Conservation (phyloP, 1,140 invertebrate genomes). For the Ostrea denselamellosa region DNA sequence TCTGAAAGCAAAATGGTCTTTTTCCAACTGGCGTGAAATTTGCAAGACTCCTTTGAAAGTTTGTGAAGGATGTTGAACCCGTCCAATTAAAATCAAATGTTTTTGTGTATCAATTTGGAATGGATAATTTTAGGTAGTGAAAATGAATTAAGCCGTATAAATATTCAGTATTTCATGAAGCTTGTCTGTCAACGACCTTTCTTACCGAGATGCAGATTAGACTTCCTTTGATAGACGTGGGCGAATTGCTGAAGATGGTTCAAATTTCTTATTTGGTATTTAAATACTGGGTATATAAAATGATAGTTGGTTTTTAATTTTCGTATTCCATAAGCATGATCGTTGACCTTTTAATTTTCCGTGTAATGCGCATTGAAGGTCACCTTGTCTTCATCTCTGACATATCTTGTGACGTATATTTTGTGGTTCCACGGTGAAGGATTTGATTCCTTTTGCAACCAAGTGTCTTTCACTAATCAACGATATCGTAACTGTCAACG, state of each 20-base stretch:
- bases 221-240: constrained; percentile 1
- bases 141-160: background rate
- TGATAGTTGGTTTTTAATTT: no score
- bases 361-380: background rate
- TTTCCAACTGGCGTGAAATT: no score
- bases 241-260: background rate
- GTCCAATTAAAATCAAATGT: background rate
- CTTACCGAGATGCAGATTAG: background rate
- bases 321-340: background rate
- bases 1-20: background rate
- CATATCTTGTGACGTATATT: background rate
- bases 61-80: background rate
- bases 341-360: background rate
- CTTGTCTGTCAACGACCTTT: background rate
- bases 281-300: background rate
- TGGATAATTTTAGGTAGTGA: background rate
- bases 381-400: background rate
- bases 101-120: background rate
- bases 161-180: background rate
- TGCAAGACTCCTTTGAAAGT: background rate
- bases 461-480: no score
- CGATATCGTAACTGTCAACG: no score
- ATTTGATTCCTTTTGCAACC: background rate
- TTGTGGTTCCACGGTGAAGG: background rate
- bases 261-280: background rate